Evolutionary conservation across 2,797 vertebrate species (phyloP).

Genomic region (Dallia pectoralis): DNA sequence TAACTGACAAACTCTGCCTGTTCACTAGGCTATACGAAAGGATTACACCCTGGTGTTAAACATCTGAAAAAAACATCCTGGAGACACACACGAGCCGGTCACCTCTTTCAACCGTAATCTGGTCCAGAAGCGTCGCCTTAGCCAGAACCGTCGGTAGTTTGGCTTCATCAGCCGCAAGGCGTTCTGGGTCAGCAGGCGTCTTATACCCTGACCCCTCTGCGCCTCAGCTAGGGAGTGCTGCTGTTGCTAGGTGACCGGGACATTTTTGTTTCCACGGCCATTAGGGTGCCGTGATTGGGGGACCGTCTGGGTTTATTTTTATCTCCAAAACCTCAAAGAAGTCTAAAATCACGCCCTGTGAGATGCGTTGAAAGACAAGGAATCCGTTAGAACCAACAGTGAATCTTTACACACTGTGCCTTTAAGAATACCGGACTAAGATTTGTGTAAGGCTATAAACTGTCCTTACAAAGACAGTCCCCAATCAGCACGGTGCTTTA

Average conservation of each 20-base stretch:
- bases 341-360: background rate
- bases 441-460: background rate
- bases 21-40: constrained; percentile 58
- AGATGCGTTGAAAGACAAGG: background rate
- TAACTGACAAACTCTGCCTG: constrained; percentile 58
- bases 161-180: constrained; percentile 32
- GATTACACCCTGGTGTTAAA: constrained; percentile 65
- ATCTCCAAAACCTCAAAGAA: constrained; percentile 28
- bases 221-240: constrained; percentile 50
- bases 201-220: constrained; percentile 43
- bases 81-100: constrained; percentile 38
- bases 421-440: background rate
- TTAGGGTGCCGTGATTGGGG: constrained; percentile 31
- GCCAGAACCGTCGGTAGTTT: constrained; percentile 34
- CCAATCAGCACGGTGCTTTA: background rate
- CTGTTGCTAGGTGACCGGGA: constrained; percentile 66
- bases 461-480: background rate
- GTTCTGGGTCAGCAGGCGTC: constrained; percentile 36
- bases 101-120: constrained; percentile 22
- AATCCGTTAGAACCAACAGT: background rate
- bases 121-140: background rate
- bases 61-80: constrained; percentile 50
- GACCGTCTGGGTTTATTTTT: constrained; percentile 33
- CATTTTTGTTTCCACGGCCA: constrained; percentile 35
- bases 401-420: background rate